These are phyloP conservation scores for Stegophylla sp. DNA, from an alignment of 2,888 invertebrate genomes.

Conservation along the genomic window DNA sequence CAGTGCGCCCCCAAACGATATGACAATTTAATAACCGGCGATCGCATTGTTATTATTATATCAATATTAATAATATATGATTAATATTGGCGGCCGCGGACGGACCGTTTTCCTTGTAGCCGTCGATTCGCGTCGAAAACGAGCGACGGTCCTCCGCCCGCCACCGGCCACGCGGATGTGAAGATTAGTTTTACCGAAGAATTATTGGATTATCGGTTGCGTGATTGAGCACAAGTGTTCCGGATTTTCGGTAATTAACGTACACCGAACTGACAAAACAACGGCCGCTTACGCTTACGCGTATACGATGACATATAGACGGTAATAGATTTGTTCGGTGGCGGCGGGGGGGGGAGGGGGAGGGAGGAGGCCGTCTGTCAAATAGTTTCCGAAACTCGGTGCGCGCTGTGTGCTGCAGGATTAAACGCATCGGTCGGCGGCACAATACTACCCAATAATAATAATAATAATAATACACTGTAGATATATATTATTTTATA, in stretches of 20 bases:
- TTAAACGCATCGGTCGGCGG: constrained; percentile 36
- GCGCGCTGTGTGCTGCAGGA: constrained; percentile 19
- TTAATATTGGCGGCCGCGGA: neutral
- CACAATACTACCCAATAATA: neutral
- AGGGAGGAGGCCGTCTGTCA: constrained; percentile 42
- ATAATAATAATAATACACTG: neutral
- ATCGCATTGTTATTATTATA: no score
- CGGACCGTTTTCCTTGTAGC: neutral
- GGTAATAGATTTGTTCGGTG: constrained; percentile 56
- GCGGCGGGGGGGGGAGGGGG: neutral
- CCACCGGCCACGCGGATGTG: constrained; percentile 30
- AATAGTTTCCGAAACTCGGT: constrained; percentile 52
- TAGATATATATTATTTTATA: no score
- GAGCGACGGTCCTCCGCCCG: neutral
- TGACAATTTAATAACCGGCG: no score
- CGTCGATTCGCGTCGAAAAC: constrained; percentile 8
- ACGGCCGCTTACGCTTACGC: constrained; percentile 40
- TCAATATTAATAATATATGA: no score
- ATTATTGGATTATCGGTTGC: constrained; percentile 58
- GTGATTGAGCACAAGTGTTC: constrained; percentile 58
- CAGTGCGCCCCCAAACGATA: no score
- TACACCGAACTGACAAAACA: constrained; percentile 55
- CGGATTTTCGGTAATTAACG: constrained; percentile 59
- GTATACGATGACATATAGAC: constrained; percentile 59
- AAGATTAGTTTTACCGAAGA: constrained; percentile 55